phyloP scores from a whole-genome alignment of 2,113 vertebrate species.

The Mastomys coucha region DNA sequence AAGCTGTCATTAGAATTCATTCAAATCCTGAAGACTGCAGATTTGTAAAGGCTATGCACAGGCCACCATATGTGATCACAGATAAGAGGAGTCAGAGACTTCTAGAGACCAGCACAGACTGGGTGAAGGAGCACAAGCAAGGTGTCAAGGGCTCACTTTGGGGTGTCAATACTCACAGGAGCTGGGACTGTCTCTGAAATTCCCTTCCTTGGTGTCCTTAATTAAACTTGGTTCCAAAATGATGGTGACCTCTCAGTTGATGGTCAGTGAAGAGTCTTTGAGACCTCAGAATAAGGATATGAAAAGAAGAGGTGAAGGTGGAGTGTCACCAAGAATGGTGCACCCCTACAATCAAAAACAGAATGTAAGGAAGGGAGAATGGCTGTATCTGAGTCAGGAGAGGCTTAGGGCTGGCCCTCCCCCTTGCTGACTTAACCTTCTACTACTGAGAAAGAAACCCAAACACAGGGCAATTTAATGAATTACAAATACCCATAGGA shows the following conservation, averaged over 20 bases:
- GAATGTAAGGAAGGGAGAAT: neutral
- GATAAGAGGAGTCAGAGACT: neutral
- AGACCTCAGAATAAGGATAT: fast-evolving
- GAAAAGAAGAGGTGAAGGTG: too few species aligned
- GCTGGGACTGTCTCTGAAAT: neutral
- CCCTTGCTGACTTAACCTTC: neutral
- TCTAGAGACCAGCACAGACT: neutral
- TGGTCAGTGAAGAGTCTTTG: neutral
- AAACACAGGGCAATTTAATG: neutral
- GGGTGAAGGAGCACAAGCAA: neutral
- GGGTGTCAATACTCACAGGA: neutral
- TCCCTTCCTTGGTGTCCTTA: neutral
- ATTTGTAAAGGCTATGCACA: neutral
- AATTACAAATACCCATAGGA: neutral
- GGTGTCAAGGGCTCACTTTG: neutral
- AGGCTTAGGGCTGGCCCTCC: fast-evolving
- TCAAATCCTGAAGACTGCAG: neutral
- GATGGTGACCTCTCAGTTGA: neutral
- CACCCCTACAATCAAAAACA: neutral
- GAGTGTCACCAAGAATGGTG: neutral
- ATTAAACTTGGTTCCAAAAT: neutral
- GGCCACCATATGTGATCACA: neutral
- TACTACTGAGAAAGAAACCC: neutral
- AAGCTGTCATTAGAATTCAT: neutral
- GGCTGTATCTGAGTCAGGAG: neutral